Evolutionary conservation across 1,140 invertebrate genomes (phyloP), one percentile per base, ranked within the genome.

Genomic region (Mycetomoellerius zeteki): DNA sequence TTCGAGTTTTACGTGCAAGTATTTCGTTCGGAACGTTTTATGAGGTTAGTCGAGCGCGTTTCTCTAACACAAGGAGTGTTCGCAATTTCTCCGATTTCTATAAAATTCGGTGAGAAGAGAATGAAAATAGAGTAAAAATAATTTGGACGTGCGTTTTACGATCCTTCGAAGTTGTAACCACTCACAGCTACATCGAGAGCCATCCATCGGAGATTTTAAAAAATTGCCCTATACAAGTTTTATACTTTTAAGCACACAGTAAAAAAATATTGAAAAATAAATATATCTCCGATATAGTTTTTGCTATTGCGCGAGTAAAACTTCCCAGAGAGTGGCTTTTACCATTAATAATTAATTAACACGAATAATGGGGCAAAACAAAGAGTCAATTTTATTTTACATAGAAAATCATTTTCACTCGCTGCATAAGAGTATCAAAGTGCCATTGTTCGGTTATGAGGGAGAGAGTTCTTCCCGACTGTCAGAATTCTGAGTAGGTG

Each of bases 21-120:
- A 82, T 73, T 82, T 82, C 80, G 67, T 72, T 52, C 30, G 60
- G 50, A 33, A 81, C 43, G 65, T 73, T 82, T 81, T 60, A 73
- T 43, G 60, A 78, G 43, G 33, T 72, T n/a, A 56, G 33, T 37
- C 21, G 19, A 73, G 24, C 33, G 33, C 19, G 27, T 72, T 73
- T 62, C 37, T 33, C 24, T 33, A 24, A 19, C 33, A 21, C 24
- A 47, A 73, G 52, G 24, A 82, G 30, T 84, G 24, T 62, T 60
- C 14, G 24, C 14, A 16, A 75, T 24, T 47, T 14, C 37, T 60
- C 37, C 56, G 37, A 75, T 62, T 84, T 84, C 75, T 62, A 43
- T 30, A 81, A 81, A 81, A 56, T 21, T 37, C 33, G 64, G 10
- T 43, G 21, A 14, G n/a, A 54, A 67, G 27, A 24, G 56, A 33